These are phyloP conservation scores for Atta colombica DNA, from an alignment of 1,140 invertebrate genomes.

Conservation along the genomic window DNA sequence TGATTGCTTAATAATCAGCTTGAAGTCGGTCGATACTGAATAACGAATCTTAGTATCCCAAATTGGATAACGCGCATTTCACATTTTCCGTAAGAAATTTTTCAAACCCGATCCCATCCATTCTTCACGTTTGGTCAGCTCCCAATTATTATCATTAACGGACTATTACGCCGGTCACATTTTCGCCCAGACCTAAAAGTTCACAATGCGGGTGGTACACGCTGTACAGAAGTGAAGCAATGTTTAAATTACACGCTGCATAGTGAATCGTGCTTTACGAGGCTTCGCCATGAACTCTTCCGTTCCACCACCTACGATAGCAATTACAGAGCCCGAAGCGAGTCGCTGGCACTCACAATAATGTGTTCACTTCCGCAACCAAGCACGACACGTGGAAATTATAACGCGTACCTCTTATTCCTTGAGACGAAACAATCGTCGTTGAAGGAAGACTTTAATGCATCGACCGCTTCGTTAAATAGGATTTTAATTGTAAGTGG, in stretches of 20 bases:
- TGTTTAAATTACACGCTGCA: slow-evolving; percentile 82
- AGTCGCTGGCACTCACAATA: slow-evolving; percentile 61
- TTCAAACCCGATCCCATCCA: not conserved
- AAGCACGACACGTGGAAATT: slow-evolving; percentile 49
- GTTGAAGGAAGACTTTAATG: slow-evolving; percentile 7
- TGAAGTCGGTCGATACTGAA: not conserved
- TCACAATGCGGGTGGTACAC: slow-evolving; percentile 70
- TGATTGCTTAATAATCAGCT: slow-evolving; percentile 56
- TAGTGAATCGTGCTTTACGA: slow-evolving; percentile 78
- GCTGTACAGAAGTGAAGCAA: slow-evolving; percentile 77
- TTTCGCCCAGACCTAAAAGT: slow-evolving; percentile 47
- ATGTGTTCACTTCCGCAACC: slow-evolving; percentile 64
- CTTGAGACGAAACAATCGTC: slow-evolving; percentile 14
- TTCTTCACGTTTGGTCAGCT: slow-evolving; percentile 2
- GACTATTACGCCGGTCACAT: slow-evolving; percentile 24
- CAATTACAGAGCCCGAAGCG: slow-evolving; percentile 75
- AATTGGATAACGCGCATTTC: slow-evolving; percentile 22
- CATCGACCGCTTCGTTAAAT: not conserved
- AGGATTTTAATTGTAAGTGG: not conserved
- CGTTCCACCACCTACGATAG: slow-evolving; percentile 75
- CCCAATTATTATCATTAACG: slow-evolving; percentile 44
- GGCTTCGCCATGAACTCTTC: slow-evolving; percentile 68
- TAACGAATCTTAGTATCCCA: slow-evolving; percentile 25
- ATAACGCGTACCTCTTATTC: slow-evolving; percentile 48
- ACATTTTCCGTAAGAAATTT: slow-evolving; percentile 9